Conservation (phyloP, 30 jellyfish, hydroid and myxozoan genomes). For the Cassiopea andromeda region DNA sequence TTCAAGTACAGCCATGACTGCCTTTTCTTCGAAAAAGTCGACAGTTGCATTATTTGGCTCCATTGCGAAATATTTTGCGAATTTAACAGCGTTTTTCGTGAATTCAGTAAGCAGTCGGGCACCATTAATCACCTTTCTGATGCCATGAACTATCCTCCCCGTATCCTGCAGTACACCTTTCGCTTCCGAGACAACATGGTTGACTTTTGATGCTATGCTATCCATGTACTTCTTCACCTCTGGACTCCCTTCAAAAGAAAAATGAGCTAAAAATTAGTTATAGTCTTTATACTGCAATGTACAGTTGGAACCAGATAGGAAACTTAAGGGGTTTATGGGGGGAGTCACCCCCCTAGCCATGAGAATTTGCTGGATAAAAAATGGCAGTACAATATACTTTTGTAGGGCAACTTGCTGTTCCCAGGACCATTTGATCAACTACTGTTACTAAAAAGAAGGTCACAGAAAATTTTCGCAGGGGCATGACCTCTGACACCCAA, state of each 20-base stretch:
- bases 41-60: conserved; percentile 91
- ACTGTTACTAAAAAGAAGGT: too few species aligned
- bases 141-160: conserved; percentile 78
- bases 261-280: neutral
- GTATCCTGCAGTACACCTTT: conserved; percentile 70
- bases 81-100: conserved; percentile 85
- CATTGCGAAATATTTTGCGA: conserved; percentile 83
- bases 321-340: too few species aligned
- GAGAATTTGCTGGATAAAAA: too few species aligned
- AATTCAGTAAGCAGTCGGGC: conserved; percentile 74
- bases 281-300: too few species aligned
- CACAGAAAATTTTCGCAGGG: too few species aligned
- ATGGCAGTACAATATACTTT: too few species aligned
- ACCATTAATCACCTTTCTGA: conserved; percentile 77
- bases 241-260: conserved; percentile 13
- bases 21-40: conserved; percentile 91
- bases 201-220: conserved; percentile 59
- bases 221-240: conserved; percentile 23
- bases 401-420: too few species aligned
- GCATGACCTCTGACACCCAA: too few species aligned
- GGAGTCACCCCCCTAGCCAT: too few species aligned
- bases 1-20: conserved; percentile 87
- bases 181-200: conserved; percentile 83
- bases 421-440: too few species aligned
- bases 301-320: too few species aligned